A percentile compares a stretch with the other conserved stretches of the same genome.
phyloP scores from a whole-genome alignment of 2,888 invertebrate genomes.

The Archips xylosteana region DNA sequence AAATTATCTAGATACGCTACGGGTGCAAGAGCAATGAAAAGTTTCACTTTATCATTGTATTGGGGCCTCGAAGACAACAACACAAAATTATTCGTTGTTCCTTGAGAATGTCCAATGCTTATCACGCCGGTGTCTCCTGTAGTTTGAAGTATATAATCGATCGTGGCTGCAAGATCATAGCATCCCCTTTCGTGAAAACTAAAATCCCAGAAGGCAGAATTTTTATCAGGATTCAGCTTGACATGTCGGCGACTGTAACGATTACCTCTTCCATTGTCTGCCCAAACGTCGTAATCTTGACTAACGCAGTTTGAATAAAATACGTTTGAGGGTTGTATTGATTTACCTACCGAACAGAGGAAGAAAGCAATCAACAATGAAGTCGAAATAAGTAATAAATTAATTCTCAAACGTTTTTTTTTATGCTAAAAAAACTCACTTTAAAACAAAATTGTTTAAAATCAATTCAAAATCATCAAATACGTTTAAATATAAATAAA shows the following conservation, averaged over 20 bases:
- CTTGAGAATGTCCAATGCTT: constrained; percentile 89
- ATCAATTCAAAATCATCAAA: too few species aligned
- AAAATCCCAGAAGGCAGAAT: not conserved
- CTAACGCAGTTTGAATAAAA: not conserved
- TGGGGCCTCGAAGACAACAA: constrained; percentile 79
- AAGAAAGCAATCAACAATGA: too few species aligned
- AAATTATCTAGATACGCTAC: constrained; percentile 76
- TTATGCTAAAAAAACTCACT: too few species aligned
- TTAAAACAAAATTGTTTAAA: too few species aligned
- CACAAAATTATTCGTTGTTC: constrained; percentile 83
- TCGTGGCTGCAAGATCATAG: constrained; percentile 76
- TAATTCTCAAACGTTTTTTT: too few species aligned
- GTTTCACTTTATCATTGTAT: constrained; percentile 83
- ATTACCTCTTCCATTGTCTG: not conserved
- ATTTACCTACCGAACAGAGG: not conserved
- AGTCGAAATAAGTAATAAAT: too few species aligned
- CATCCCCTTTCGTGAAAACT: constrained; percentile 9
- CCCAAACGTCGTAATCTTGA: constrained; percentile 4
- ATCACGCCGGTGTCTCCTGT: constrained; percentile 82
- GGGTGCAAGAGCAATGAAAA: constrained; percentile 83
- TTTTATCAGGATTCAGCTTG: constrained; percentile 5
- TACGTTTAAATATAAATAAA: too few species aligned
- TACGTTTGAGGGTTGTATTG: not conserved
- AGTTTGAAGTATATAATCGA: constrained; percentile 55
- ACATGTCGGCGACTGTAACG: constrained; percentile 2